phyloP scores from a whole-genome alignment of 2,797 vertebrate genomes.

The Chelonia mydas region DNA sequence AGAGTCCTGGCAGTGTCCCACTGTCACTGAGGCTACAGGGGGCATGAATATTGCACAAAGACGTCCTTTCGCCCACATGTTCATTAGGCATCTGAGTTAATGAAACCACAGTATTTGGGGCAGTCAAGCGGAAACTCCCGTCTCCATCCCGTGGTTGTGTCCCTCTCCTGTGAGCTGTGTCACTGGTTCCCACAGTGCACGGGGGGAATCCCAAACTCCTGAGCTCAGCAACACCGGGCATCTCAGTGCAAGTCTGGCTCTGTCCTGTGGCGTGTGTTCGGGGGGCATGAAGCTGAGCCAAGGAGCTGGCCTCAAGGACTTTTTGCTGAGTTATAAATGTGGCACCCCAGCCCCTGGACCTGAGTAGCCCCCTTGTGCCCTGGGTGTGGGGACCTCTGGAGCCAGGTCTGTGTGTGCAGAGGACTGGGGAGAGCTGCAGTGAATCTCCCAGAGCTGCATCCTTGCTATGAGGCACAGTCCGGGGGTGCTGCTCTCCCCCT shows the following conservation, averaged over 20 bases:
- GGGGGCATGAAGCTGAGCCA: neutral
- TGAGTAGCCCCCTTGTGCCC: neutral
- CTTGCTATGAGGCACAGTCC: rapidly evolving
- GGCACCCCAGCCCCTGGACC: neutral
- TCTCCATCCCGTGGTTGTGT: neutral
- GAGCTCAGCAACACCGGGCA: neutral
- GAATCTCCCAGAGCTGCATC: neutral
- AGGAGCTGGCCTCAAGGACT: neutral
- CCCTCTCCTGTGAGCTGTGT: neutral
- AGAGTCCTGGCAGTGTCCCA: neutral
- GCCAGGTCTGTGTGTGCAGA: neutral
- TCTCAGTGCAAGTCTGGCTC: neutral
- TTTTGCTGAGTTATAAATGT: neutral
- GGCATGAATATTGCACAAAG: neutral
- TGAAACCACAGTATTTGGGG: neutral
- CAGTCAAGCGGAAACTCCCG: neutral
- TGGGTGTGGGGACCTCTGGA: neutral
- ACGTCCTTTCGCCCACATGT: neutral
- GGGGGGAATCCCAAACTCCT: neutral
- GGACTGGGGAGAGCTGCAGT: neutral
- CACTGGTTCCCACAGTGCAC: neutral
- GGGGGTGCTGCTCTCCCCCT: neutral
- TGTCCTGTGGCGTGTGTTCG: neutral
- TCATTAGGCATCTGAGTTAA: neutral
- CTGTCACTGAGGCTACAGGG: neutral